Conservation (phyloP, 2,113 vertebrate species). For the Psittacara wagleri region DNA sequence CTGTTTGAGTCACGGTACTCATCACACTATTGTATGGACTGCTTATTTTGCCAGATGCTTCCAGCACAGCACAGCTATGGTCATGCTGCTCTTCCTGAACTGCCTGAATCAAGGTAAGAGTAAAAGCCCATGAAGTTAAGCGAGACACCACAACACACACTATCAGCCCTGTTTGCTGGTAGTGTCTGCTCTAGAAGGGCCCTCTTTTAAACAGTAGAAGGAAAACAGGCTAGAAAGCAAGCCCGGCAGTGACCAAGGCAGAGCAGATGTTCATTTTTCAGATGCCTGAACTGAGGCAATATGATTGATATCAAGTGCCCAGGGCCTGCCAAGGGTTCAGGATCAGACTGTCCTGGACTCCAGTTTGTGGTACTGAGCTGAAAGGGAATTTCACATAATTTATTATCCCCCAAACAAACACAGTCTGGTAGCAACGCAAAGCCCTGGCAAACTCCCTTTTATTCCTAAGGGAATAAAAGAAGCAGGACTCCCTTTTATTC, state of each 20-base stretch:
- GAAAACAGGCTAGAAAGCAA: neutral
- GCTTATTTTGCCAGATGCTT: neutral
- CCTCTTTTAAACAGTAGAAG: neutral
- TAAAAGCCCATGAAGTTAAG: neutral
- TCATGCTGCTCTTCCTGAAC: neutral
- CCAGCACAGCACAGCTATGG: neutral
- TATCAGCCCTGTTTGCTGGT: neutral
- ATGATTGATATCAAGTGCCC: neutral
- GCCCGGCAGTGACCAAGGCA: neutral
- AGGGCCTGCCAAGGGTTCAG: neutral
- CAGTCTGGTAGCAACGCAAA: neutral
- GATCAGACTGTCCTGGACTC: neutral
- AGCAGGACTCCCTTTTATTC: neutral
- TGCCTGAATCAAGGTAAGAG: neutral
- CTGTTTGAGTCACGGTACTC: neutral
- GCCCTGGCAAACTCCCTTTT: neutral
- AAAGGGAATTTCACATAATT: neutral
- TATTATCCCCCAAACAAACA: neutral
- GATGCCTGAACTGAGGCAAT: neutral
- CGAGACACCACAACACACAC: neutral
- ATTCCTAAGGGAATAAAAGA: neutral
- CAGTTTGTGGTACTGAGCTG: neutral
- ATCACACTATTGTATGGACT: no score
- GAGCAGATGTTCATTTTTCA: neutral
- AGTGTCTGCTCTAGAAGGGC: neutral